Percentiles rank a stretch among this genome's conserved stretches.
Conservation (phyloP, 2,888 invertebrate species). For the Agrotis clavis region DNA sequence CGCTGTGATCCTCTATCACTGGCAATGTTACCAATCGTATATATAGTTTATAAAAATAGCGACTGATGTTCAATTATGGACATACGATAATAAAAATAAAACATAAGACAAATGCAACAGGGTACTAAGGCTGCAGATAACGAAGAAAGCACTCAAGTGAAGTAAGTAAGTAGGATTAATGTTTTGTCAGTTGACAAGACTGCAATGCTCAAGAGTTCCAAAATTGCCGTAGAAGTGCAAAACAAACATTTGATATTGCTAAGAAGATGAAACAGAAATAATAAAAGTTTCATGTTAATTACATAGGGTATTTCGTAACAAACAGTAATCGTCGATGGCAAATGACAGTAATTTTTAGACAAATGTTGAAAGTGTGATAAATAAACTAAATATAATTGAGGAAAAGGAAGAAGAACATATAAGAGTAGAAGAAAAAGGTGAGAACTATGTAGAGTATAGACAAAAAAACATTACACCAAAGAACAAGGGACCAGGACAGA, state of each 20-base stretch:
- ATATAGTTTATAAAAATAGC: slow-evolving; percentile 2
- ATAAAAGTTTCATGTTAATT: no score
- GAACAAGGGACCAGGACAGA: background rate
- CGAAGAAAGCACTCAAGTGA: no score
- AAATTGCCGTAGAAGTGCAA: background rate
- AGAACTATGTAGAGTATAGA: background rate
- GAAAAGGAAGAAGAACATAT: background rate
- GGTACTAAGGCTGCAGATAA: no score
- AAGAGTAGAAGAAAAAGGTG: no score
- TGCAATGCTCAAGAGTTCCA: background rate
- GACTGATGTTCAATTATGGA: background rate
- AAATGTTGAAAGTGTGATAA: no score
- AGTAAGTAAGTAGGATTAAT: no score
- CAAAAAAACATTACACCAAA: background rate
- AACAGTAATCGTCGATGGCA: background rate
- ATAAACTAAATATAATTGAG: no score
- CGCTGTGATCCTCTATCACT: slow-evolving; percentile 54
- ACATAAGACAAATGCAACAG: background rate
- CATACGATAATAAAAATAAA: background rate
- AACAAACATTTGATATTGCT: background rate
- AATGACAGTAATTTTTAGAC: no score
- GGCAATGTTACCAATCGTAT: slow-evolving; percentile 40
- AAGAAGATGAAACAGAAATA: no score
- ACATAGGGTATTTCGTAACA: no score
- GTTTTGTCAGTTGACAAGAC: background rate